Conservation (phyloP, 1,140 invertebrate species). For the Zeugodacus cucurbitae region DNA sequence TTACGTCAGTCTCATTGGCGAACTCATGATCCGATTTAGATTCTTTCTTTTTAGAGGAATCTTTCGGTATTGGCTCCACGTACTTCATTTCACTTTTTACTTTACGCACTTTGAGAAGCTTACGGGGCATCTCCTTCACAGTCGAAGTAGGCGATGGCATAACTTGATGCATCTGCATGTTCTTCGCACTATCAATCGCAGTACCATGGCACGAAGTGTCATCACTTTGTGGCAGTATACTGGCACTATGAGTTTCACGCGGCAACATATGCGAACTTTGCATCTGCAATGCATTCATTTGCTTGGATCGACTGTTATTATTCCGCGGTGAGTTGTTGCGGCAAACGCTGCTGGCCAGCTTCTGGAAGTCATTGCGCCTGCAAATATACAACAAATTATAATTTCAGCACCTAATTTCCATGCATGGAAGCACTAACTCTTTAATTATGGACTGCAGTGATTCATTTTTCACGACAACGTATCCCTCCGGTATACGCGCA, state of each 20-base stretch:
- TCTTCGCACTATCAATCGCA: background rate
- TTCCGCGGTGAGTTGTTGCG: conserved; percentile 21
- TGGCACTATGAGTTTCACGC: background rate
- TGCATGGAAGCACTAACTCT: conserved; percentile 47
- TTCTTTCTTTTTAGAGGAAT: conserved; percentile 54
- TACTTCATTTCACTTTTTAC: conserved; percentile 64
- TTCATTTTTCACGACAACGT: conserved; percentile 49
- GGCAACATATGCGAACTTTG: background rate
- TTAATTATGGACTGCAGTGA: conserved; percentile 51
- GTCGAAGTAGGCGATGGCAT: background rate
- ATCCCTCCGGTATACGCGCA: conserved; percentile 49
- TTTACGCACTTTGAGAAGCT: conserved; percentile 56
- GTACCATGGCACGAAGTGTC: background rate
- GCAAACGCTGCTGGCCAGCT: conserved; percentile 30
- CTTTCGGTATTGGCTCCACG: conserved; percentile 50
- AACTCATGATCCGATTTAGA: conserved; percentile 64
- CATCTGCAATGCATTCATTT: background rate
- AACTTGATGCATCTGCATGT: background rate
- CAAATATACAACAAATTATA: background rate
- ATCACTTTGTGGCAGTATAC: too few species aligned
- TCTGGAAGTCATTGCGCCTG: conserved; percentile 45
- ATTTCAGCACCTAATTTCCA: background rate
- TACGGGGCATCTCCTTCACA: conserved; percentile 44
- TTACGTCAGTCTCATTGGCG: conserved; percentile 58
- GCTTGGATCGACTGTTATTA: background rate